Base-by-base conservation (phyloP, 2,797 vertebrate species). In the Hyperoplus immaculatus region DNA sequence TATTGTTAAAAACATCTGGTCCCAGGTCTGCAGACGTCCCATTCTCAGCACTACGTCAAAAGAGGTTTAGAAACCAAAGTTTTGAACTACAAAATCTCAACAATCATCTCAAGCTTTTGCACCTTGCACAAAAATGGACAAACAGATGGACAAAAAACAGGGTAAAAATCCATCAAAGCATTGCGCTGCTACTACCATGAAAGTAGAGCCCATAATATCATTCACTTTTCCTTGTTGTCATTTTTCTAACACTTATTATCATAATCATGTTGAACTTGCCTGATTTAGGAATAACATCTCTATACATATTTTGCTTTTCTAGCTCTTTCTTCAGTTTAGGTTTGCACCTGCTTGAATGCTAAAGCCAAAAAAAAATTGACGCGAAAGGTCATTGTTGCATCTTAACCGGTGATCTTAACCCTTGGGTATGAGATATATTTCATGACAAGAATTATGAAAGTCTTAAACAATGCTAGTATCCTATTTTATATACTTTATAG, bases 301-400 rank as follows among this genome's bases (percentile, higher is more conserved):
- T 39, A 42, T 18, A n/a, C 72, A 9, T 57, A 16, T 74, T 73
- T 77, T 41, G 55, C 78, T 45, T 45, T 62, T 38, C 72, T 55
- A 6, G 0, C 18, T 38, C 39, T n/a, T 8, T 49, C 11, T 7
- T n/a, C 1, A 15, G 36, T 70, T 57, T 60, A n/a, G 16, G 8
- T 60, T 58, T 63, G 39, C 12, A 45, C 18, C 15, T 60, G 54
- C 9, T 55, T 46, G 13, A 57, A 38, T 15, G 55, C 49, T 21
- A n/a, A 53, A 53, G 51, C n/a, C 59, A 68, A 67, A 43, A 43
- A 43, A 2, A 21, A 2, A 1, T 21, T 2, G 21, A 21, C 21
- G 21, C 2, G 21, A 21, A 21, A 21, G 21, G 21, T 54, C 43
- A 39, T 21, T 56, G 43, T 49, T 66, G 6, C n/a, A n/a, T 39